phyloP scores from a whole-genome alignment of 35 echinoderm and acorn worm species.

The Diadema setosum region DNA sequence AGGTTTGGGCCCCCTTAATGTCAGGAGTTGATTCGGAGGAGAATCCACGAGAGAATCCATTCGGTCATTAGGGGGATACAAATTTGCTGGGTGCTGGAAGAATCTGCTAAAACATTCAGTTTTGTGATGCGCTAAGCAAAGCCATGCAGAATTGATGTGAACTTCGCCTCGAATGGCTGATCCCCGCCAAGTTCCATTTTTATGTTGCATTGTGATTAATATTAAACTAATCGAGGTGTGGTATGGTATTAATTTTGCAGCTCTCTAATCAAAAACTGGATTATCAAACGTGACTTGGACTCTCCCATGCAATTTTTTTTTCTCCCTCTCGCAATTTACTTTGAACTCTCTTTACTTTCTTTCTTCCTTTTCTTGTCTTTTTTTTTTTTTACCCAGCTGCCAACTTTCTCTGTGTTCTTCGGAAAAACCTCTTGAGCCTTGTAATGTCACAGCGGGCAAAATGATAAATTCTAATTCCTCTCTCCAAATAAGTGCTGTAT shows the following conservation, averaged over 20 bases:
- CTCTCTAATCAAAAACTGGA: conserved; percentile 16
- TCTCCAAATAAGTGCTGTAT: no score
- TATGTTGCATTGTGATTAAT: conserved; percentile 1
- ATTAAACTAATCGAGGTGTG: conserved; percentile 11
- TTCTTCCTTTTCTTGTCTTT: background rate
- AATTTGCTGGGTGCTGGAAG: conserved; percentile 5
- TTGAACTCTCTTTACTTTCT: background rate
- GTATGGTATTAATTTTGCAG: conserved; percentile 22
- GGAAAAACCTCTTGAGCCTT: no score
- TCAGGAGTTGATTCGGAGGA: background rate
- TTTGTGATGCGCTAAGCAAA: background rate
- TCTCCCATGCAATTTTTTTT: background rate
- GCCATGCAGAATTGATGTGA: conserved; percentile 8
- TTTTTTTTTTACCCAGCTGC: background rate
- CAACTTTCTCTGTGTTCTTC: no score
- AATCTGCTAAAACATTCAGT: conserved; percentile 35
- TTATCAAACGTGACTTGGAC: conserved; percentile 26
- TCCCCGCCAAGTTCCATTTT: background rate
- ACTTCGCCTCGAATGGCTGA: background rate
- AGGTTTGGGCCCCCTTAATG: background rate
- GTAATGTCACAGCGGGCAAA: no score
- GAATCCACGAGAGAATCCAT: background rate
- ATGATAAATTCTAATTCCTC: no score
- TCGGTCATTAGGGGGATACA: background rate
- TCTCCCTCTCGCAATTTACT: background rate